Evolutionary conservation across 2,888 invertebrate species (phyloP).

Genomic region (Thymelicus sylvestris): DNA sequence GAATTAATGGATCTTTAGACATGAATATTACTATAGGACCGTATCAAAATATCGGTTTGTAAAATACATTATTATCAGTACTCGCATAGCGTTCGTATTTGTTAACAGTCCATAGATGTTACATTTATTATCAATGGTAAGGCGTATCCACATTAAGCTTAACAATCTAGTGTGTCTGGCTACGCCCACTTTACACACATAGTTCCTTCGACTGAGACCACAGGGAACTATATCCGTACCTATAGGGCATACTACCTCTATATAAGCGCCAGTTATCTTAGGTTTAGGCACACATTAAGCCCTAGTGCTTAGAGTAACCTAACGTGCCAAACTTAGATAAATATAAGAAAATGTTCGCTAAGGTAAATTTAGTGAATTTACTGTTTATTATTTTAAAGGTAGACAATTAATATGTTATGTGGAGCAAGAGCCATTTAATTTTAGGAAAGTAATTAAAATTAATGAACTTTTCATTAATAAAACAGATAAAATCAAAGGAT

Average conservation of each 20-base stretch:
- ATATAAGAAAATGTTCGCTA: slow-evolving; percentile 74
- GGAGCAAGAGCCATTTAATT: background rate
- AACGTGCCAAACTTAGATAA: slow-evolving; percentile 63
- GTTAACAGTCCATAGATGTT: no score
- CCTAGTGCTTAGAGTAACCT: slow-evolving; percentile 70
- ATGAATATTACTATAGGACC: no score
- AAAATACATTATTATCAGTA: no score
- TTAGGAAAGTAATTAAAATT: no score
- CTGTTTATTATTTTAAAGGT: background rate
- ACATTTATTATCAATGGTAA: background rate
- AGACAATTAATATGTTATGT: background rate
- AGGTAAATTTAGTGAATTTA: slow-evolving; percentile 61
- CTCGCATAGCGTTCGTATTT: no score
- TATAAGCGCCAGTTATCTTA: slow-evolving; percentile 75
- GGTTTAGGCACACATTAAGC: slow-evolving; percentile 77
- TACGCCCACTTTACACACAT: slow-evolving; percentile 67
- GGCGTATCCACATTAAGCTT: slow-evolving; percentile 54
- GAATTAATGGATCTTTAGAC: no score
- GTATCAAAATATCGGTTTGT: no score
- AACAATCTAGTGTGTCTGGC: slow-evolving; percentile 65
- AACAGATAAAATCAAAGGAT: no score
- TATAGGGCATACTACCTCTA: slow-evolving; percentile 75
- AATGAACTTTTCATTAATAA: no score
- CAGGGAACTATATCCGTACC: slow-evolving; percentile 62
- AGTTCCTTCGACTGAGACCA: slow-evolving; percentile 60